These are phyloP conservation scores for Reticulitermes speratus DNA, from an alignment of 1,140 invertebrate genomes.

Conservation along the genomic window DNA sequence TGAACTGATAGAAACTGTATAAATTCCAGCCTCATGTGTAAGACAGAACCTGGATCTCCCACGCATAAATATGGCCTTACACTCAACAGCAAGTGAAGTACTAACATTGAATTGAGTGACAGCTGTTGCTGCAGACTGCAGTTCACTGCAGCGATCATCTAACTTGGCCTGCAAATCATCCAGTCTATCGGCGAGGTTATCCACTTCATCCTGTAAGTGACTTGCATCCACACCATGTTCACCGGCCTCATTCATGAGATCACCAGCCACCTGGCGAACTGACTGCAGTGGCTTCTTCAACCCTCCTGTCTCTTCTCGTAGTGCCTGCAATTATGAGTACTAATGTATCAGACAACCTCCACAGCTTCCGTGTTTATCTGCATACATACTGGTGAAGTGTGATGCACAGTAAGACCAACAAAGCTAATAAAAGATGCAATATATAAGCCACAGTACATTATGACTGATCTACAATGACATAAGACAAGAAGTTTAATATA, in stretches of 20 bases:
- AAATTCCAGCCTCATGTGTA: no score
- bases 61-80: background rate
- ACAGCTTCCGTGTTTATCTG: background rate
- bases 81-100: background rate
- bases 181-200: slow-evolving; percentile 73
- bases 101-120: slow-evolving; percentile 75
- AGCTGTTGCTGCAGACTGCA: slow-evolving; percentile 84
- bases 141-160: slow-evolving; percentile 73
- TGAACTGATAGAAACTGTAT: no score
- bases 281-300: slow-evolving; percentile 76
- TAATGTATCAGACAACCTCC: no score
- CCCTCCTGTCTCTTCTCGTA: slow-evolving; percentile 71
- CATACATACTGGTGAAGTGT: background rate
- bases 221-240: slow-evolving; percentile 62
- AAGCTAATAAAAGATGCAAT: no score
- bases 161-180: slow-evolving; percentile 73
- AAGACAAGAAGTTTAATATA: no score
- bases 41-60: background rate
- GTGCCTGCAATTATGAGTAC: slow-evolving; percentile 44
- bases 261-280: slow-evolving; percentile 66
- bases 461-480: no score
- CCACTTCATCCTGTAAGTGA: slow-evolving; percentile 75
- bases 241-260: slow-evolving; percentile 68
- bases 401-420: no score
- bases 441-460: no score